Evolutionary conservation across 2,797 vertebrate genomes (phyloP), one percentile per base, ranked within the genome.

Genomic region (Anas bahamensis): DNA sequence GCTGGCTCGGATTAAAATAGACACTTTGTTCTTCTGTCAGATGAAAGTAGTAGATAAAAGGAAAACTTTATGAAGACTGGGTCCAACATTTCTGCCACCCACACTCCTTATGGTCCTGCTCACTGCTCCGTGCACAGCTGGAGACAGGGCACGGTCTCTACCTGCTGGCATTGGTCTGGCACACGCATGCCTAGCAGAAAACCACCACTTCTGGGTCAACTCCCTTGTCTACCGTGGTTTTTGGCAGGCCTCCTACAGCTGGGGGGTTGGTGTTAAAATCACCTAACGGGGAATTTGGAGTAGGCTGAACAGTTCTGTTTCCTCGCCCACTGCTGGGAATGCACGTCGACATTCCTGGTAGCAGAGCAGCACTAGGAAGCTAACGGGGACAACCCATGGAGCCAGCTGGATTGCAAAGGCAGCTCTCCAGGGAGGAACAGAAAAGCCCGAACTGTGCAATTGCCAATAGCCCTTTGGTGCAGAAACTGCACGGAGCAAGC

Each of bases 401-500:
- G 95, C 81, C 76, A n/a, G 52, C n/a, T 82, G 93, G 94, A 90
- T 63, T 95, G 96, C 93, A 96, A 94, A 97, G 91, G 93, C 92
- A 93, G 77, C 78, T 86, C 85, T 63, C 89, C 93, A 59, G 73
- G 86, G 71, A 95, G 95, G 90, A 86, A 50, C 73, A 95, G 94
- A 56, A 88, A 88, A 93, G 88, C 93, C 93, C 63, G 42, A 86
- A 83, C n/a, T 24, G 31, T 89, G 95, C 96, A 92, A 86, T 64
- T 60, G 73, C 96, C 96, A 91, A 48, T 4, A 61, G 94, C 88
- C 87, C 72, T 44, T 12, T 88, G 94, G 94, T 88, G 96, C 95
- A 95, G 77, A 95, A 96, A 92, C 12, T 66, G 92, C 93, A 64
- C 44, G 95, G 93, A 91, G 93, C 90, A 80, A 89, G 83, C 78